Evolutionary conservation across 2,888 invertebrate species (phyloP).

Genomic region (Corbicula japonica): DNA sequence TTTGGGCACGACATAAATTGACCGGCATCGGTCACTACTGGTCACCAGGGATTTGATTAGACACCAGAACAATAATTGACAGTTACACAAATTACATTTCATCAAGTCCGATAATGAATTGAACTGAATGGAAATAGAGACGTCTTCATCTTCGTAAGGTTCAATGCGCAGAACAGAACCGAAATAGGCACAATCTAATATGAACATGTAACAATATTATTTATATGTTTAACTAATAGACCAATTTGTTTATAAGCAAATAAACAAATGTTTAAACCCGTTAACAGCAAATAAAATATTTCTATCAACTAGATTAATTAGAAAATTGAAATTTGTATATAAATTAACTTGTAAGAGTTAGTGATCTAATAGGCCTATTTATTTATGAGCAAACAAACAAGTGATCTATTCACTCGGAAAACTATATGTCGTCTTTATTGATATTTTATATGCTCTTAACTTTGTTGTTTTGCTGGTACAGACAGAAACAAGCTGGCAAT

Average conservation of each 20-base stretch:
- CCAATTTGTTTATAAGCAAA: neutral
- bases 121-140: slow-evolving; percentile 30
- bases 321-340: too few species aligned
- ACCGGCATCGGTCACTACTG: neutral
- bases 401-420: too few species aligned
- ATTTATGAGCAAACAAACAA: too few species aligned
- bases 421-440: too few species aligned
- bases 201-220: too few species aligned
- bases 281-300: neutral
- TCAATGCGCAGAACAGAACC: neutral
- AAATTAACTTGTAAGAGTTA: too few species aligned
- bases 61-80: slow-evolving; percentile 49
- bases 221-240: slow-evolving; percentile 1
- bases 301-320: too few species aligned
- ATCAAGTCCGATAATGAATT: slow-evolving; percentile 20
- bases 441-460: too few species aligned
- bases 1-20: slow-evolving; percentile 28
- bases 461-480: too few species aligned
- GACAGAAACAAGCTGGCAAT: too few species aligned
- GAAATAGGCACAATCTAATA: too few species aligned
- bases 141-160: slow-evolving; percentile 10
- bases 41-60: slow-evolving; percentile 37
- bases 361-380: too few species aligned
- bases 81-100: slow-evolving; percentile 52
- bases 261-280: neutral